These are phyloP conservation scores for Microplitis demolitor DNA, from an alignment of 1,140 invertebrate species.

Conservation along the genomic window DNA sequence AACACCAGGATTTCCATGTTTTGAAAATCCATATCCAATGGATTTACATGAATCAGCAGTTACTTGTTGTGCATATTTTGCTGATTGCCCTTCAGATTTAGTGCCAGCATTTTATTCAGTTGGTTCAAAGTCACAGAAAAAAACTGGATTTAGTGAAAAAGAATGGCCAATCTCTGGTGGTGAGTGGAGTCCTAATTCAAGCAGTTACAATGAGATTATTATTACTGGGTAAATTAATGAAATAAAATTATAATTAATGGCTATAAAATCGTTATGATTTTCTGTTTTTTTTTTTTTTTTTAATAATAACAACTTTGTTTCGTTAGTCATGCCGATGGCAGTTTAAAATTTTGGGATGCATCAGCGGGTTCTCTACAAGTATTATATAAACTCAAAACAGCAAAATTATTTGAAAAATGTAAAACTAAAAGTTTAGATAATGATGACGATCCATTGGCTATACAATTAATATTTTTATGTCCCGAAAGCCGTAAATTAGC, in stretches of 20 bases:
- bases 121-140: conserved; percentile 75
- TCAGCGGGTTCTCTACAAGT: conserved; percentile 91
- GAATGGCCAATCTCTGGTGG: conserved; percentile 96
- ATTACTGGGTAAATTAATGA: conserved; percentile 79
- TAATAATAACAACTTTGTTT: conserved; percentile 35
- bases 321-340: conserved; percentile 90
- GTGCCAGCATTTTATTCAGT: conserved; percentile 93
- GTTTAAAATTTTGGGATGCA: conserved; percentile 97
- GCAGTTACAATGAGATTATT: conserved; percentile 96
- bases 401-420: conserved; percentile 87
- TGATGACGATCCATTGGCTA: conserved; percentile 90
- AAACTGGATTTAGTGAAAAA: conserved; percentile 89
- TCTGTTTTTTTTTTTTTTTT: conserved; percentile 4
- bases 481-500: conserved; percentile 89
- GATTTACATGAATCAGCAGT: conserved; percentile 98
- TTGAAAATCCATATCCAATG: conserved; percentile 99
- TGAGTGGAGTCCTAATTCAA: conserved; percentile 91
- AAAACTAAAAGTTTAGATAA: conserved; percentile 65
- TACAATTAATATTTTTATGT: conserved; percentile 90
- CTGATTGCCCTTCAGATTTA: conserved; percentile 96
- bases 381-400: conserved; percentile 97
- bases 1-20: conserved; percentile 94
- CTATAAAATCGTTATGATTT: background rate
- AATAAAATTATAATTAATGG: background rate
- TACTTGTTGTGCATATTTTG: conserved; percentile 94